These are phyloP conservation scores for Metacarcinus magister DNA, from an alignment of 2,888 invertebrate genomes.

Conservation along the genomic window DNA sequence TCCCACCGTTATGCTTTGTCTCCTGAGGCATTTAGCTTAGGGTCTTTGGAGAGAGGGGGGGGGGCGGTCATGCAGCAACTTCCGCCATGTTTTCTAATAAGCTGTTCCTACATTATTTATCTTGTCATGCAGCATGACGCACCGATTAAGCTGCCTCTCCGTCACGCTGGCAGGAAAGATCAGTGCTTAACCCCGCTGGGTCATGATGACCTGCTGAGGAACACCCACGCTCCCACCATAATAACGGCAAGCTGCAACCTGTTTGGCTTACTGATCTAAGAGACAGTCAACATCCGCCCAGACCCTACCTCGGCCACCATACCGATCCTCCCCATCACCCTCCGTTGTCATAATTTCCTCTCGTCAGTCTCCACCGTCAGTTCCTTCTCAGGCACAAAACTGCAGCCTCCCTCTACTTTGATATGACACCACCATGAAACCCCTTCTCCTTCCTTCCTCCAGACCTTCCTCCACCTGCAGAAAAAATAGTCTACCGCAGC, in stretches of 20 bases:
- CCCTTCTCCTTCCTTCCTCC: not conserved
- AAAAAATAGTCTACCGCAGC: not conserved
- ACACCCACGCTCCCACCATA: constrained; percentile 14
- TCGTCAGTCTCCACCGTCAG: not conserved
- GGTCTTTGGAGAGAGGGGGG: not conserved
- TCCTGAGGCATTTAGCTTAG: not conserved
- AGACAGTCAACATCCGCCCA: not conserved
- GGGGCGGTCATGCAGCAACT: not conserved
- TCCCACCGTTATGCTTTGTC: not conserved
- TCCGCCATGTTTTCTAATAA: constrained; percentile 26
- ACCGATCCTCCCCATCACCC: not conserved
- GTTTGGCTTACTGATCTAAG: not conserved
- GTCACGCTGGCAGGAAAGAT: not conserved
- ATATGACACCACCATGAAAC: not conserved
- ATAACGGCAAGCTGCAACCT: not conserved
- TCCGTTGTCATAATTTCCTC: not conserved
- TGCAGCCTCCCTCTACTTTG: not conserved
- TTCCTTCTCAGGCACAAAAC: no score
- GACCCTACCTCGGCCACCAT: not conserved
- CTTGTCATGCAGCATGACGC: not conserved
- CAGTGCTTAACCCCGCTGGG: constrained; percentile 5
- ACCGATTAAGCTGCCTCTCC: not conserved
- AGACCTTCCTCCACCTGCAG: not conserved
- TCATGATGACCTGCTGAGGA: not conserved
- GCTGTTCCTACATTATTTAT: not conserved